phyloP scores from a whole-genome alignment of 1,140 invertebrate species.

The Conus ventricosus region DNA sequence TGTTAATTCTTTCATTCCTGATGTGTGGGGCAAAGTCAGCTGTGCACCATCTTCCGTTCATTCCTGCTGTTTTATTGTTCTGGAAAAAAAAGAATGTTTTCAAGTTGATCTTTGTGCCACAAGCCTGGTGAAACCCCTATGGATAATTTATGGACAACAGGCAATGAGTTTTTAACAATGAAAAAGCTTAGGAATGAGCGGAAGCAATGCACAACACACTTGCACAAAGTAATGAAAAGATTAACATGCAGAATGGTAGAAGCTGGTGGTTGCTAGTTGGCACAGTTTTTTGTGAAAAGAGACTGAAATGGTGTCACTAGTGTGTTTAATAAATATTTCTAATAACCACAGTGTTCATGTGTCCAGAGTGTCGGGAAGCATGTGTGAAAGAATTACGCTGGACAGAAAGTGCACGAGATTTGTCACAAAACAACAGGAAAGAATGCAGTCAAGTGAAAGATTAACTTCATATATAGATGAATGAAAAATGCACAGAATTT shows the following conservation, averaged over 20 bases:
- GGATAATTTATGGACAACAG: no score
- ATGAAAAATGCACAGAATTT: no score
- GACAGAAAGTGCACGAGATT: no score
- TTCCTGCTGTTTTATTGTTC: neutral
- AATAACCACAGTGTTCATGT: neutral
- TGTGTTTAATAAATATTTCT: constrained; percentile 12
- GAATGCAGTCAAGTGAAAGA: no score
- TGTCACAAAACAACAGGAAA: no score
- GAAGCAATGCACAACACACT: neutral
- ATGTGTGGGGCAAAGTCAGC: neutral
- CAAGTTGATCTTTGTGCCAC: no score
- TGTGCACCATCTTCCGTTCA: neutral
- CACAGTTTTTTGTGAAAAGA: neutral
- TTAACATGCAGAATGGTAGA: neutral
- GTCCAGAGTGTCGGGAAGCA: neutral
- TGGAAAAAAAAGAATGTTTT: no score
- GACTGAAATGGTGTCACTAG: constrained; percentile 11
- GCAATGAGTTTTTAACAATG: no score
- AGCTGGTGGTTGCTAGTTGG: neutral
- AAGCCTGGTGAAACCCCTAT: no score
- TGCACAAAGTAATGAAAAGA: neutral
- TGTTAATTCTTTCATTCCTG: neutral
- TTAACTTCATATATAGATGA: no score
- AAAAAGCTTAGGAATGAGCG: neutral
- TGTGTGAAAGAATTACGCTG: neutral